Conservation (phyloP, 2,113 vertebrate genomes). For the Tyto alba region DNA sequence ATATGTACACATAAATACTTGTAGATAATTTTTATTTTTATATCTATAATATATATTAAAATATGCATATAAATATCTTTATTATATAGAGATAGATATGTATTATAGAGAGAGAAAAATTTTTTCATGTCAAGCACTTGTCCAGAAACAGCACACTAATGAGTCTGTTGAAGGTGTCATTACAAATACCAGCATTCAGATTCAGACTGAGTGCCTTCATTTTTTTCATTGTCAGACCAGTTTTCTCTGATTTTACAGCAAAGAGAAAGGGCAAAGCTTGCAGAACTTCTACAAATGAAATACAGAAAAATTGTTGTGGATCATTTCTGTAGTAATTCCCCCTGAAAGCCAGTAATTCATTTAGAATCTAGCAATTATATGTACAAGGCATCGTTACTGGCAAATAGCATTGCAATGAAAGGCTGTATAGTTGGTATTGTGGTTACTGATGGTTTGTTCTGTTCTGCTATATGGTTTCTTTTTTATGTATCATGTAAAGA, state of each 20-base stretch:
- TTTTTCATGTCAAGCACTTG: not conserved
- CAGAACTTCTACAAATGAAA: not conserved
- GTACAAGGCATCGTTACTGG: not conserved
- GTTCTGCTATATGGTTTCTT: slow-evolving; percentile 35
- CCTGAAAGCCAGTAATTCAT: slow-evolving; percentile 14
- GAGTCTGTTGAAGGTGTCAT: not conserved
- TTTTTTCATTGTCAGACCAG: not conserved
- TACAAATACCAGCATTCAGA: not conserved
- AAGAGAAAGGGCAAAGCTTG: not conserved
- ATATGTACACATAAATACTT: not conserved
- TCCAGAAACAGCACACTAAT: not conserved
- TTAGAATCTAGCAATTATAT: slow-evolving; percentile 12
- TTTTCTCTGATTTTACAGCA: not conserved
- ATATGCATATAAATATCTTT: not conserved
- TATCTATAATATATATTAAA: no score
- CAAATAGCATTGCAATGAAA: slow-evolving; percentile 9
- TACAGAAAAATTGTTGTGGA: not conserved
- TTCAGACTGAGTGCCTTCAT: not conserved
- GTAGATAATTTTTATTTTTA: not conserved
- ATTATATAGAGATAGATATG: no score
- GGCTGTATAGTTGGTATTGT: slow-evolving; percentile 1
- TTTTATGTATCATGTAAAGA: not conserved
- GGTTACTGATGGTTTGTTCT: slow-evolving; percentile 17
- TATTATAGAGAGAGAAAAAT: not conserved
- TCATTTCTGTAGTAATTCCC: slow-evolving; percentile 10